A percentile compares a stretch with the other conserved stretches of the same genome.
Evolutionary conservation across 2,797 vertebrate species (phyloP).

Genomic region (Sebastolobus altivelis): DNA sequence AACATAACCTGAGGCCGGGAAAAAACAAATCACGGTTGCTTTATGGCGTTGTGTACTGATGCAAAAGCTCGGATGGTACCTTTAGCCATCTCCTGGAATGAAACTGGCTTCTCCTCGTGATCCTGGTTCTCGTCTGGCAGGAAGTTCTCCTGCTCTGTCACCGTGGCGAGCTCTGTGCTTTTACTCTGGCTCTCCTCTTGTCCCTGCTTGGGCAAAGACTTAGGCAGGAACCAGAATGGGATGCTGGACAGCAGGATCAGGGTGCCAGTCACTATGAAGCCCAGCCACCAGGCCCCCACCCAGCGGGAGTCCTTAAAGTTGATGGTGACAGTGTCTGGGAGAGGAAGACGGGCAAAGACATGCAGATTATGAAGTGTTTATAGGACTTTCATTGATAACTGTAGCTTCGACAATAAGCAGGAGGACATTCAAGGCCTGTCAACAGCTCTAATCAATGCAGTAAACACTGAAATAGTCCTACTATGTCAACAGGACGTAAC

Average conservation of each 20-base stretch:
- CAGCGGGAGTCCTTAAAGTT: conserved; percentile 89
- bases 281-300: conserved; percentile 94
- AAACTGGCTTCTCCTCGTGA: conserved; percentile 46
- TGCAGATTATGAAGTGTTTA: neutral
- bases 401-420: neutral
- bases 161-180: conserved; percentile 50
- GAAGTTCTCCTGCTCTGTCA: conserved; percentile 80
- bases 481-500: conserved; percentile 6
- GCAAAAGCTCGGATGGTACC: conserved; percentile 58
- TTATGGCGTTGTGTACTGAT: neutral
- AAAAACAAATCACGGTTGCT: neutral
- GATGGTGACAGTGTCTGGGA: conserved; percentile 87
- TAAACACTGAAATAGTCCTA: neutral
- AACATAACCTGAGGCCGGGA: neutral
- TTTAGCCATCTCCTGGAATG: conserved; percentile 80
- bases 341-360: neutral
- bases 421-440: neutral
- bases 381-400: neutral
- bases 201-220: conserved; percentile 84
- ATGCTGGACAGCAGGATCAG: conserved; percentile 85
- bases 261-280: conserved; percentile 86
- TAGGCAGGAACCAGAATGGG: conserved; percentile 91
- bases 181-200: conserved; percentile 46
- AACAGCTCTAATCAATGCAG: conserved; percentile 3
- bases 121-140: conserved; percentile 65